These are phyloP conservation scores for Unio pictorum DNA, from an alignment of 2,888 invertebrate genomes.

Conservation along the genomic window DNA sequence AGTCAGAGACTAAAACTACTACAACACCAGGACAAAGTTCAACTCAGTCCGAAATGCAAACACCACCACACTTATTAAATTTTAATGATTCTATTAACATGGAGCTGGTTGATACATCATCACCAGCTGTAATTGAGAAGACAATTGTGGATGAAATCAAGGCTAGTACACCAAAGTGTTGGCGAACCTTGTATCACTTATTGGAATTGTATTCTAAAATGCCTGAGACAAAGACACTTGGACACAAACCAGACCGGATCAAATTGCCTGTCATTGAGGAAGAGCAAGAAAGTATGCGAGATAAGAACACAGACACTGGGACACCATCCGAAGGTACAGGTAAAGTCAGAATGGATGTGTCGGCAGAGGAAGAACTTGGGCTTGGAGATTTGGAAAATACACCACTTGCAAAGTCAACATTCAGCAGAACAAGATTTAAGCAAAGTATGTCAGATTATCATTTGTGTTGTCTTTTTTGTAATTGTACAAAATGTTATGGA, in stretches of 20 bases:
- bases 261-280: slow-evolving; percentile 67
- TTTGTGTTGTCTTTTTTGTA: no score
- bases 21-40: slow-evolving; percentile 14
- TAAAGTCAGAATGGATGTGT: slow-evolving; percentile 37
- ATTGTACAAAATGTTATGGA: no score
- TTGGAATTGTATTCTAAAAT: slow-evolving; percentile 93
- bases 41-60: slow-evolving; percentile 43
- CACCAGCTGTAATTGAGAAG: slow-evolving; percentile 68
- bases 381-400: slow-evolving; percentile 39
- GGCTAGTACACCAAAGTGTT: slow-evolving; percentile 83
- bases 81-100: slow-evolving; percentile 68
- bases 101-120: slow-evolving; percentile 65
- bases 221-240: slow-evolving; percentile 95
- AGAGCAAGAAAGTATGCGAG: slow-evolving; percentile 65
- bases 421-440: slow-evolving; percentile 63
- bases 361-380: slow-evolving; percentile 48
- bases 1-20: slow-evolving; percentile 15
- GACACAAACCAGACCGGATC: slow-evolving; percentile 16
- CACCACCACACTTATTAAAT: slow-evolving; percentile 65
- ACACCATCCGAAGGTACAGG: slow-evolving; percentile 33
- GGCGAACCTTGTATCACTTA: slow-evolving; percentile 94
- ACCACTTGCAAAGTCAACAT: slow-evolving; percentile 51
- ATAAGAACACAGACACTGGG: slow-evolving; percentile 35
- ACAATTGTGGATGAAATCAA: slow-evolving; percentile 70
- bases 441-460: slow-evolving; percentile 58